Evolutionary conservation across 2,888 invertebrate genomes (phyloP), one percentile per base, ranked within the genome.

Genomic region (Erpobdella octoculata): DNA sequence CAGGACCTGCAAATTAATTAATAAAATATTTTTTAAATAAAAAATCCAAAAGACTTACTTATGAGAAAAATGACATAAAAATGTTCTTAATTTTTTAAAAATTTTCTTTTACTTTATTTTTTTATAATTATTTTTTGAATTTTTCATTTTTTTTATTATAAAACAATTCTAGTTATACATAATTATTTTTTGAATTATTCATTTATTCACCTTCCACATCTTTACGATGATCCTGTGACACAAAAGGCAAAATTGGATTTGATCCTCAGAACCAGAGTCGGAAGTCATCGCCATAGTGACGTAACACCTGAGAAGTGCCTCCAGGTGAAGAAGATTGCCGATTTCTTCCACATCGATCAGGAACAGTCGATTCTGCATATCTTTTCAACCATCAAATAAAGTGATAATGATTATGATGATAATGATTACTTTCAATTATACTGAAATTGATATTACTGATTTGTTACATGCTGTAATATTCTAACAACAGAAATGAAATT

Each of bases 211-310:
- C 69, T 69, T 46, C 69, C 69, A 69, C 9, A 69, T 58, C 58
- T 36, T 69, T 6, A 58, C 18, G 35, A 69, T 35, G 35, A 69
- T 2, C 36, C 58, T 25, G 21, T 69, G 58, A n/a, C 69, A 33
- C 35, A 21, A 2, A 35, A 58, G 33, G n/a, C 53, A 53, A 3
- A 18, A 4, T n/a, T 69, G 21, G 18, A 58, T 31, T 21, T 58
- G 69, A 53, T n/a, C 46, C 25, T 21, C 58, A 35, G 69, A 28
- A 33, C 48, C 46, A 2, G 21, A 4, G 28, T 46, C 46, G n/a
- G 58, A 58, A n/a, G 58, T 69, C 69, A 69, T 69, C 31, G 69
- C 58, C n/a, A 58, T 12, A 15, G 53, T 53, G 58, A 69, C 69
- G 36, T 69, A 48, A 33, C 69, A 69, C 25, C 58, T 48, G 3